Evolutionary conservation across 2,888 invertebrate genomes (phyloP), one percentile per base, ranked within the genome.

Genomic region (Polymixis flavicincta): DNA sequence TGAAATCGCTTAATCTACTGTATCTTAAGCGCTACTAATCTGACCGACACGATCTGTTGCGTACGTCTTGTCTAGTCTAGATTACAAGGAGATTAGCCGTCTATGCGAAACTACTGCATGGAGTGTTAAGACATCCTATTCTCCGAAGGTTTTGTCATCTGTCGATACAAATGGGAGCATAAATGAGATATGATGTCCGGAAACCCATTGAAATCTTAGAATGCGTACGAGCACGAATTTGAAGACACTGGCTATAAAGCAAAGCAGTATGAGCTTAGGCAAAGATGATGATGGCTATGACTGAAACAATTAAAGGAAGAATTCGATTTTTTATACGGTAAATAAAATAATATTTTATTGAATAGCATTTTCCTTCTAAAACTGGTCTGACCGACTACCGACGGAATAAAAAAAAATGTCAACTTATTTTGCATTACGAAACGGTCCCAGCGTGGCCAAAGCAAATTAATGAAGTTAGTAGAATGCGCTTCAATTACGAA

Each of bases 1-100:
- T 79, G 64, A 72, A 85, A 72, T 76, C 28, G 54, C 19, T 13
- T 71, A 74, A 83, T 82, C 74, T 74, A 59, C 59, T 72, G 61
- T 71, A 85, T 79, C 85, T 83, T 74, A 84, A 76, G 76, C 79
- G 75, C 63, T 60, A 42, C 74, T 77, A 82, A 83, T 84, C 76
- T 54, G 61, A 17, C 61, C 28, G 70, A 74, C 84, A 82, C 81
- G 74, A 84, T 64, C 74, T 67, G 55, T 70, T 75, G 82, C 81
- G 76, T 84, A 84, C 75, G 50, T 66, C 60, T 80, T 50, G 50
- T 59, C 67, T 70, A 74, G 81, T 73, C 61, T 73, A 73, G 82
- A 83, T 77, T 82, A 65, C 72, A 71, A 79, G 45, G 25, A 59
- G 66, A 75, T 80, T 68, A 70, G 48, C 32, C 13, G 66, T 59